phyloP scores from a whole-genome alignment of 2,113 vertebrate species.

The Pardalotus punctatus region DNA sequence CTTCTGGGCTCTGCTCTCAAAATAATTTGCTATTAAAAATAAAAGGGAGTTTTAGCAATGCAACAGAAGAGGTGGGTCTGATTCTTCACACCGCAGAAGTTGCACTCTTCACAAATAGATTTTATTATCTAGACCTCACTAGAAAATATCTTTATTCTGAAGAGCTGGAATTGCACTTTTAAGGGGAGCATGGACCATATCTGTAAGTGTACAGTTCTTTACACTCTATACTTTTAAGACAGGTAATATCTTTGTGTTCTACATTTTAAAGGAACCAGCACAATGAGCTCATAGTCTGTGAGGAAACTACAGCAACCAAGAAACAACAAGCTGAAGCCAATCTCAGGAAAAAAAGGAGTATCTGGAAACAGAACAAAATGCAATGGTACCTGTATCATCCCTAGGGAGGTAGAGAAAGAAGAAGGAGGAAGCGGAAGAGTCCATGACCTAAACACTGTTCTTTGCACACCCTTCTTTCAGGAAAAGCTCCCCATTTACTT shows the following conservation, averaged over 20 bases:
- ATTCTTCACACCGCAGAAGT: neutral
- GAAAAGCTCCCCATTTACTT: neutral
- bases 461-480: neutral
- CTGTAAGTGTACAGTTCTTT: neutral
- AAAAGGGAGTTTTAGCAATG: neutral
- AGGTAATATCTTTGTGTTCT: neutral
- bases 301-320: neutral
- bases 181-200: neutral
- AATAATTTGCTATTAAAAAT: constrained; percentile 10
- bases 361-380: neutral
- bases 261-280: neutral
- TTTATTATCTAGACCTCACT: neutral
- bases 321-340: neutral
- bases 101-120: neutral
- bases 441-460: neutral
- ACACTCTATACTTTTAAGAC: neutral
- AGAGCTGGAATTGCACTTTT: neutral
- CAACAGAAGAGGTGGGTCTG: neutral
- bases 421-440: neutral
- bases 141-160: neutral
- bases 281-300: neutral
- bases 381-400: neutral
- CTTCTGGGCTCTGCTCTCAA: neutral
- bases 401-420: neutral
- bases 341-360: neutral